Percentiles rank a stretch among this genome's conserved stretches.
These are phyloP conservation scores for Penaeus vannamei DNA, from an alignment of 1,140 invertebrate genomes.

Conservation along the genomic window DNA sequence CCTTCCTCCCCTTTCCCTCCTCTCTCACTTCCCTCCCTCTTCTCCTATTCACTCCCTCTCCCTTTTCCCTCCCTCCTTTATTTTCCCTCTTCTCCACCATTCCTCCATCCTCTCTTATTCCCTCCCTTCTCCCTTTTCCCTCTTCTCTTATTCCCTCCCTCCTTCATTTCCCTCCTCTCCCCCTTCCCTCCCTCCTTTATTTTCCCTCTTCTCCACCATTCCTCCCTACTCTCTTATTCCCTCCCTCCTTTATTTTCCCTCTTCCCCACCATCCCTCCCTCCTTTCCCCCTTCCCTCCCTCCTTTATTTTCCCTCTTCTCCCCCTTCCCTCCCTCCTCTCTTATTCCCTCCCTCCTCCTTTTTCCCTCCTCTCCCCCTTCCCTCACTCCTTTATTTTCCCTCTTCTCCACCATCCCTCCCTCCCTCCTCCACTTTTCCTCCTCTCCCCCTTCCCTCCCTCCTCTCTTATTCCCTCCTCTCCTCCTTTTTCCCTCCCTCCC, in stretches of 20 bases:
- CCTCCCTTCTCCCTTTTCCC: background rate
- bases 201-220: background rate
- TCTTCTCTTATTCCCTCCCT: background rate
- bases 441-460: background rate
- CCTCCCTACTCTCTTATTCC: background rate
- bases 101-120: background rate
- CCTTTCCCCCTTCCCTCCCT: background rate
- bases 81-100: background rate
- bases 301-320: background rate
- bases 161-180: background rate
- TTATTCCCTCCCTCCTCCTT: background rate
- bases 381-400: background rate
- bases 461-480: background rate
- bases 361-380: background rate
- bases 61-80: background rate
- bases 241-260: background rate
- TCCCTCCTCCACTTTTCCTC: background rate
- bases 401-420: background rate
- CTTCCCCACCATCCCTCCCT: background rate
- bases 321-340: background rate
- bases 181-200: background rate
- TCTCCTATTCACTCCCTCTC: background rate
- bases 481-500: background rate
- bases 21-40: background rate
- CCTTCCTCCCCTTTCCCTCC: background rate